Conservation (phyloP, 1,140 invertebrate species). For the Ganaspis sp. region DNA sequence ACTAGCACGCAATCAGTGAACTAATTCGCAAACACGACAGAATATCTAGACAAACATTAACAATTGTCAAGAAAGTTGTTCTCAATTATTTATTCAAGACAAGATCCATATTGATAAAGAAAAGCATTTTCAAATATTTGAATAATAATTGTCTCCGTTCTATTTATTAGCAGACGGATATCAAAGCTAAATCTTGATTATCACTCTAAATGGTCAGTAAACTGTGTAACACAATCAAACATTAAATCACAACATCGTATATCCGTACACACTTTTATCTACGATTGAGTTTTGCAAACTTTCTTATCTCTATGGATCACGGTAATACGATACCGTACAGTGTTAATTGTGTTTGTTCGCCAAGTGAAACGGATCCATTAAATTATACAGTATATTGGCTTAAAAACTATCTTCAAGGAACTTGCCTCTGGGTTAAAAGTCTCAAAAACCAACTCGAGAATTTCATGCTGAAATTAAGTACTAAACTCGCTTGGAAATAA, state of each 20-base stretch:
- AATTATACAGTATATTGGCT: conserved; percentile 11
- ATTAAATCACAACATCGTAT: conserved; percentile 8
- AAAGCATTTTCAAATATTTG: conserved; percentile 14
- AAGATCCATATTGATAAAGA: background rate
- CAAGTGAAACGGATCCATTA: background rate
- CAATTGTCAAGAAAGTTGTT: background rate
- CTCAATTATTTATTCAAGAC: background rate
- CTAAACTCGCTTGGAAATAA: conserved; percentile 12
- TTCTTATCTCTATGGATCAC: conserved; percentile 8
- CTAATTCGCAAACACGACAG: background rate
- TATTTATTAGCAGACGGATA: background rate
- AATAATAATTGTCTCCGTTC: background rate
- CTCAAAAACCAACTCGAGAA: background rate
- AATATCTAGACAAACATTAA: background rate
- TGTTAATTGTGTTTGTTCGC: conserved; percentile 22
- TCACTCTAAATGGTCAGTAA: background rate
- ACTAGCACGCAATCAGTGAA: conserved; percentile 15
- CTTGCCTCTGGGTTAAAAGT: background rate
- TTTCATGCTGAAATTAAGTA: conserved; percentile 2
- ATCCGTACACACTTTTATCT: background rate
- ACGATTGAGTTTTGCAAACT: conserved; percentile 12
- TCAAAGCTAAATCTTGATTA: background rate
- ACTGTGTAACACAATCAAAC: conserved; percentile 24
- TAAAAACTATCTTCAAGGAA: conserved; percentile 6
- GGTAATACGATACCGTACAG: background rate